Base-by-base conservation (phyloP, 2,888 invertebrate genomes). In the Hecatera dysodea region DNA sequence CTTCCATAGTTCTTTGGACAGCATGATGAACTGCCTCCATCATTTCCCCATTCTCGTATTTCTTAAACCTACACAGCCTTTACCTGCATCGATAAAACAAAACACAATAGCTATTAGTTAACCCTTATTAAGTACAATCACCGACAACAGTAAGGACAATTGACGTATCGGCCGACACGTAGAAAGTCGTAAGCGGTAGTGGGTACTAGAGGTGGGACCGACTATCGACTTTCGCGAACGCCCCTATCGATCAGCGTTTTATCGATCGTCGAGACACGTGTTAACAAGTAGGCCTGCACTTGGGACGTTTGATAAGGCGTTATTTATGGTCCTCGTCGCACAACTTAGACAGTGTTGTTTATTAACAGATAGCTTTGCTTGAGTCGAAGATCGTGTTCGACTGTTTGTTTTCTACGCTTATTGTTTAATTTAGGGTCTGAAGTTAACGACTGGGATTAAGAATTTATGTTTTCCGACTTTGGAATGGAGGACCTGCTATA, bases 261-360 rank as follows among this genome's bases (percentile, higher is more conserved):
- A 90, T 89, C 90, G 90, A 89, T 85, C 77, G 80, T 63, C 75
- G 56, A 63, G 90, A 91, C 91, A 90, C 90, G 90, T 93, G 93
- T 93, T 92, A 91, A 92, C 93, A 91, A 89, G 89, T 86, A 86
- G 89, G 85, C 82, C 83, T 87, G 83, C 86, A 86, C 88, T 83
- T 62, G 69, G 81, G 78, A 86, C 85, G 76, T 75, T 82, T 84
- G 90, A 91, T 91, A 92, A 90, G 84, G 62, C 64, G 78, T 90
- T 89, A 90, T 92, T 92, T 92, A 85, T 80, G 65, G 66, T 24
- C 59, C 55, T 66, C 67, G 65, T 52, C 22, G 64, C 17, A 61
- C 22, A 68, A 46, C 67, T 75, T 57, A 55, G 64, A 72, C 69
- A 72, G 56, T 78, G 79, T 76, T 77, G 67, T 72, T 81, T 79